Base-by-base conservation (phyloP, 2,888 invertebrate genomes). In the Lamproptera curius region DNA sequence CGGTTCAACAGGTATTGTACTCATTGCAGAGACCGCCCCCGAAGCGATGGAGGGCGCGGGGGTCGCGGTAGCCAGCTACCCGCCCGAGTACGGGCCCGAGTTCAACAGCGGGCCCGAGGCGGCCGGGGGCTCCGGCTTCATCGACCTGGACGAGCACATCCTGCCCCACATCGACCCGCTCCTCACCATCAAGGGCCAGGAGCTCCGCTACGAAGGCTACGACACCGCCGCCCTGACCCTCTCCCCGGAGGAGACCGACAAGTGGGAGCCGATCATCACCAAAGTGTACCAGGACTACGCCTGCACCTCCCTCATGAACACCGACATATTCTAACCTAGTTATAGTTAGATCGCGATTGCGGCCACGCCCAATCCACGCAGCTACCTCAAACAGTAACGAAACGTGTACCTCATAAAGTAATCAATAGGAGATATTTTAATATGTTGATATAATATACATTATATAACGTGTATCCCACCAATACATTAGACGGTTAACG, bases 401-500 rank as follows among this genome's bases (percentile, higher is more conserved):
- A n/a, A 58, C 66, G 74, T 74, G 76, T 86, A 86, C 86, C 86
- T 86, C 86, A 84, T n/a, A n/a, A n/a, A n/a, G 50, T 76, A 77
- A 78, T 71, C 76, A 73, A 76, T 84, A 84, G 80, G 71, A 71
- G 68, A 67, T 81, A 77, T 78, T 72, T 28, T 70, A 79, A 79
- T n/a, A 77, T 79, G 76, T 77, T 79, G 63, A 73, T 72, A 73
- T 56, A 60, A 54, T 77, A 76, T 76, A 80, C 61, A 61, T 63
- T 65, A 73, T 20, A 69, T 73, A 70, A 67, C 71, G 65, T 83
- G 72, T 74, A 82, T 84, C 86, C 86, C 86, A 86, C 86, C 86
- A 84, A 84, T n/a, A 81, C 80, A 67, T 78, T 80, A 83, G 74
- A 67, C 71, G 60, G 67, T 63, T 78, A 76, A 73, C 63, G 57